Evolutionary conservation across 1,140 invertebrate species (phyloP), one percentile per base, ranked within the genome.

Genomic region (Brachionus rubens): DNA sequence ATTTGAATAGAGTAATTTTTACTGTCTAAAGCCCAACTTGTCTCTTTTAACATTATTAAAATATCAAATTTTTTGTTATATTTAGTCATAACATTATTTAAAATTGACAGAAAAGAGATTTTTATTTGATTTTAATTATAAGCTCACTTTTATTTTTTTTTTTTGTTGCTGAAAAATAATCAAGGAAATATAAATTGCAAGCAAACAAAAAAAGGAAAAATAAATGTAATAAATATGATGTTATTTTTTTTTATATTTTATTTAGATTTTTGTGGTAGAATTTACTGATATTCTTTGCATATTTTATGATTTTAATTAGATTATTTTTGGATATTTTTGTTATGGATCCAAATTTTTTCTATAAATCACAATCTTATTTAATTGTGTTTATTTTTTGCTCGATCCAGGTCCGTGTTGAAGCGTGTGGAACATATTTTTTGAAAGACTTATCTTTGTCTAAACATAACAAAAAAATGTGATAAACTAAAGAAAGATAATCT

Each of bases 181-280:
- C 54, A 59, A 59, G 54, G 54, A 59, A 59, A 59, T 59, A 36
- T 36, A 36, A n/a, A 59, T 36, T 36, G 30, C 30, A 36, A 59
- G 30, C 54, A 59, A 59, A 36, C 28, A 59, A 36, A 59, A 16
- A n/a, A 30, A 36, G 19, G 19, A 33, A 9, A 36, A 36, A 59
- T 14, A 59, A 59, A 59, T 59, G 30, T 59, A 59, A 59, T 59
- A 59, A 59, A 59, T 59, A 59, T 59, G 54, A 3, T 59, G 12
- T 59, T 59, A 33, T 59, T 33, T 59, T 36, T 59, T 12, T n/a
- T 33, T 59, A 33, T 59, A 14, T 59, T 59, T 16, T 16, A 19
- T 36, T 59, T 33, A 19, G 54, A 33, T 59, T 59, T 59, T 59
- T 59, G 54, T 59, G 54, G 36, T 59, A 19, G 54, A 59, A 33